Base-by-base conservation (phyloP, 2,797 vertebrate genomes). In the Kryptopterus vitreolus region DNA sequence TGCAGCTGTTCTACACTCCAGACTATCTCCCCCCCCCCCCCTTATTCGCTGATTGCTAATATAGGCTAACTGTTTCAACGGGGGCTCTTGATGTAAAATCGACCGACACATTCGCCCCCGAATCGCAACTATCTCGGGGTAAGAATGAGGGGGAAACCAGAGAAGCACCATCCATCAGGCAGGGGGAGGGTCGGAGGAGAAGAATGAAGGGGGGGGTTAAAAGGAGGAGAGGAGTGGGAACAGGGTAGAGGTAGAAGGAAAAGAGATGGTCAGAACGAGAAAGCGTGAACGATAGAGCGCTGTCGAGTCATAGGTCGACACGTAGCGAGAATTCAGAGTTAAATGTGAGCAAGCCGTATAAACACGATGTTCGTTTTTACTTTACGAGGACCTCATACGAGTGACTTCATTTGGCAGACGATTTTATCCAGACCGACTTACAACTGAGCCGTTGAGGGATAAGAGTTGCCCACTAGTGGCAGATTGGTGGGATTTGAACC, bases 131-230 rank as follows among this genome's bases (percentile, higher is more conserved):
- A 20, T 72, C 22, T 80, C 13, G 29, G 59, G 59, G 35, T n/a
- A 73, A 48, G 43, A 58, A 9, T 72, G 57, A 61, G 79, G 31
- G 76, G 77, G 80, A 77, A 71, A 81, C 80, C 66, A 69, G 74
- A 77, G 75, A 57, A 69, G 50, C 53, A 5, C 61, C 50, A 80
- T 80, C 59, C 74, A 65, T 80, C 78, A 74, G 33, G 59, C 59
- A 53, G 46, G 46, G 52, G 46, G 31, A n/a, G 62, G 29, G 24
- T 53, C 43, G 26, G 26, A 58, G n/a, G 57, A 46, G 57, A 46
- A 48, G 35, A 69, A 20, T 68, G 76, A 69, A 69, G 10, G 33
- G 70, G 13, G 16, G 24, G 6, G 8, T 0, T 3, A 3, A 24
- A 31, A 2, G 15, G n/a, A 20, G 43, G 18, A 29, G 13, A 15